Conservation (phyloP, 2,113 vertebrate species). For the Aix galericulata region DNA sequence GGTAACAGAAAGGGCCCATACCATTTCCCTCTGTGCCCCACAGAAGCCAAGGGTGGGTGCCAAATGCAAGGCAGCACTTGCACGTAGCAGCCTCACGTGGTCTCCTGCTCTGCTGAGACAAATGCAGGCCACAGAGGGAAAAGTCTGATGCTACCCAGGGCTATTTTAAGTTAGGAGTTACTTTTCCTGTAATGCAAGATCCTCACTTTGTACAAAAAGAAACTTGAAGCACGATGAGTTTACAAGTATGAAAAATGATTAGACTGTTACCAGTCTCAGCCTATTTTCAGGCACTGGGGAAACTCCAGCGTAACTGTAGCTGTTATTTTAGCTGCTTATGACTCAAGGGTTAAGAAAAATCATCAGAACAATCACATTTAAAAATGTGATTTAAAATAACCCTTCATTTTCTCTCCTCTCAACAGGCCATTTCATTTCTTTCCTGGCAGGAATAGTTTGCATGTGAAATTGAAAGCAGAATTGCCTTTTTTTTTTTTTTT, state of each 20-base stretch:
- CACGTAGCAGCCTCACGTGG: not conserved
- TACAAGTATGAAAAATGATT: not conserved
- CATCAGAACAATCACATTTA: not conserved
- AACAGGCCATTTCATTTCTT: slow-evolving; percentile 1
- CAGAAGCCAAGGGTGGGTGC: not conserved
- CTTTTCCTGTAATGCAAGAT: not conserved
- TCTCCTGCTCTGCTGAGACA: not conserved
- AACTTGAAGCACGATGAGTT: not conserved
- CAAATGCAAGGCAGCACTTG: not conserved
- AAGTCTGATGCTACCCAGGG: not conserved
- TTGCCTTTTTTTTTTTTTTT: not conserved
- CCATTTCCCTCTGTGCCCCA: not conserved
- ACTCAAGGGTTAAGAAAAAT: not conserved
- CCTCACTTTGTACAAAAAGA: not conserved
- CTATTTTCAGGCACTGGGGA: not conserved
- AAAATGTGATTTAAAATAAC: slow-evolving; percentile 17
- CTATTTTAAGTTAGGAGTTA: not conserved
- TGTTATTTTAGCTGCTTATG: not conserved
- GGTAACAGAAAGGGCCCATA: not conserved
- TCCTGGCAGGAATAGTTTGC: not conserved
- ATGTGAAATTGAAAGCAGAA: not conserved
- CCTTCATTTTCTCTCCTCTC: slow-evolving; percentile 41
- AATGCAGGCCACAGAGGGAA: not conserved
- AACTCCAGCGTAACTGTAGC: not conserved
- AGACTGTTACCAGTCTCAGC: not conserved